phyloP scores from a whole-genome alignment of 30 jellyfish, hydroid and myxozoan genomes.

The Mastigias papua region DNA sequence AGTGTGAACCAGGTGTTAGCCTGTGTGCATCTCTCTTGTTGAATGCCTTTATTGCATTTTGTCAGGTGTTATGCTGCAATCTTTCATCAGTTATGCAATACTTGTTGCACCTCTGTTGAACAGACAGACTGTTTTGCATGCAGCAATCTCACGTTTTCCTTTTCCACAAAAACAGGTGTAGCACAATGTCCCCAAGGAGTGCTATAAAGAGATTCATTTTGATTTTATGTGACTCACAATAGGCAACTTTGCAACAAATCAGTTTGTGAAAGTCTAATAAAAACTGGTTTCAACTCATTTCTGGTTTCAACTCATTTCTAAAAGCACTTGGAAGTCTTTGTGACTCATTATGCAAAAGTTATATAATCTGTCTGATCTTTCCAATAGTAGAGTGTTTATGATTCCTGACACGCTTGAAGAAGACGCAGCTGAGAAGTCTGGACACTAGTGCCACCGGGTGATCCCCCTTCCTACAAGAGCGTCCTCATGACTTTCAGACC shows the following conservation, averaged over 20 bases:
- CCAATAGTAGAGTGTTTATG: too few species aligned
- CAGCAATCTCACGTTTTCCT: conserved; percentile 11
- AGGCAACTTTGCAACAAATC: conserved; percentile 26
- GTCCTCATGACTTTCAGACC: too few species aligned
- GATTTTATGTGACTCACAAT: conserved; percentile 49
- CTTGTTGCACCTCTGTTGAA: conserved; percentile 22
- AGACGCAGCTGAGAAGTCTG: too few species aligned
- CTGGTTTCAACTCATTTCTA: neutral
- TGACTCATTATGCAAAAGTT: neutral
- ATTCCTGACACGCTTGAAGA: too few species aligned
- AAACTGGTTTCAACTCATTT: neutral
- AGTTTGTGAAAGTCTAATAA: conserved; percentile 22
- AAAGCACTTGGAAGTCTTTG: conserved; percentile 8
- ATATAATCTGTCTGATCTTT: conserved; percentile 1
- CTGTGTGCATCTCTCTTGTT: neutral
- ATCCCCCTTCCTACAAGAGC: too few species aligned
- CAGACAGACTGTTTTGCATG: conserved; percentile 18
- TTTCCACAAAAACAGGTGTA: conserved; percentile 30
- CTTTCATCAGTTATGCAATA: conserved; percentile 3
- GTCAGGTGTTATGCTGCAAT: conserved; percentile 19
- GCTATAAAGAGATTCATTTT: conserved; percentile 32
- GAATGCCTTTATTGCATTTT: conserved; percentile 13
- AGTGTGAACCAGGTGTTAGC: conserved; percentile 8
- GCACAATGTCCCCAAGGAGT: conserved; percentile 29
- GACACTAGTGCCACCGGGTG: too few species aligned